A percentile compares a stretch with the other conserved stretches of the same genome.
phyloP scores from a whole-genome alignment of 1,140 invertebrate genomes.

The Potamilus streckersoni region DNA sequence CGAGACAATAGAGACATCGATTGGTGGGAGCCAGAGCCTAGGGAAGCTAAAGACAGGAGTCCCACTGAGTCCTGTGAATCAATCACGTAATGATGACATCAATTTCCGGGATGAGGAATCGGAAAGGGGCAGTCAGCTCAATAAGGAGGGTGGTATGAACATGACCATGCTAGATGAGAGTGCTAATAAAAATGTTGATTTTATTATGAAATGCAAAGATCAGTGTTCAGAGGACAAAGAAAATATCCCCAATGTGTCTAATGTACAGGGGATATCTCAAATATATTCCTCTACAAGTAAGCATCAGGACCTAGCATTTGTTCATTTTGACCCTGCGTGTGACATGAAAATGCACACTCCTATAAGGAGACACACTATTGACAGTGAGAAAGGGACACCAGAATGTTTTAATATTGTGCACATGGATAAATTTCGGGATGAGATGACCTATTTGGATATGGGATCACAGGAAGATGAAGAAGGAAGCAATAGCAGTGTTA shows the following conservation, averaged over 20 bases:
- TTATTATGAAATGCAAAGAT: neutral
- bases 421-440: slow-evolving; percentile 42
- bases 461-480: slow-evolving; percentile 15
- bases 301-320: neutral
- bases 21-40: slow-evolving; percentile 59
- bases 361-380: slow-evolving; percentile 44
- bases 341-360: slow-evolving; percentile 26
- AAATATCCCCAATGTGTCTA: slow-evolving; percentile 26
- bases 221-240: slow-evolving; percentile 10
- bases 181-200: neutral
- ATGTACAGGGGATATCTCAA: slow-evolving; percentile 20
- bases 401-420: slow-evolving; percentile 61
- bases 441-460: slow-evolving; percentile 28
- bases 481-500: slow-evolving; percentile 67
- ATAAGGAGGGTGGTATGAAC: no score
- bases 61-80: slow-evolving; percentile 33
- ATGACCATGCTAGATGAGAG: no score
- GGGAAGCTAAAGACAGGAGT: slow-evolving; percentile 50
- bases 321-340: neutral
- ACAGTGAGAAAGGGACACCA: slow-evolving; percentile 53
- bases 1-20: slow-evolving; percentile 61
- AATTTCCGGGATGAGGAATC: no score
- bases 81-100: slow-evolving; percentile 21
- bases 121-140: no score
- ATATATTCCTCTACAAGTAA: slow-evolving; percentile 1